Conservation (phyloP, 2,797 vertebrate genomes). For the Hybognathus amarus region DNA sequence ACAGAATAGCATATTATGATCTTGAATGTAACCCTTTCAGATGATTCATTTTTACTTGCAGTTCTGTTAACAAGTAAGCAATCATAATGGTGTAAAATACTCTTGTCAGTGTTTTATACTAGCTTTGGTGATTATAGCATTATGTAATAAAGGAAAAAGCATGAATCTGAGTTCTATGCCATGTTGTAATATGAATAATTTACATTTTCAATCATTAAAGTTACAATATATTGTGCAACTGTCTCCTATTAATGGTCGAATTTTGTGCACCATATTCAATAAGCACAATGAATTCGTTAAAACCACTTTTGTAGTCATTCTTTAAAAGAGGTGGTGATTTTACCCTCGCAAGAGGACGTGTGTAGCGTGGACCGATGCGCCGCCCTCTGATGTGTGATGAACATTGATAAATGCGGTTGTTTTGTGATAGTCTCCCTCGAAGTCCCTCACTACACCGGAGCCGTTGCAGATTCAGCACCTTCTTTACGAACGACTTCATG, state of each 20-base stretch:
- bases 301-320: background rate
- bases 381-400: slow-evolving; percentile 1
- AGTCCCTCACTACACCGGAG: background rate
- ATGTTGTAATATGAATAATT: background rate
- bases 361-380: background rate
- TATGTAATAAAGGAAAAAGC: background rate
- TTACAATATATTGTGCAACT: background rate
- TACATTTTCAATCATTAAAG: background rate
- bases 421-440: background rate
- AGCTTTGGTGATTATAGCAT: background rate
- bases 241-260: background rate
- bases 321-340: background rate
- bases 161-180: background rate
- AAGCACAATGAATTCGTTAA: background rate
- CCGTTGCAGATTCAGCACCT: background rate
- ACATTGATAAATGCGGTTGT: background rate
- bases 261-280: background rate
- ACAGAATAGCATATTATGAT: background rate
- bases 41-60: background rate
- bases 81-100: too few relatives aligned
- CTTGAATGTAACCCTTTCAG: background rate
- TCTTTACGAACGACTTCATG: background rate
- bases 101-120: background rate
- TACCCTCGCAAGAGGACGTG: background rate
- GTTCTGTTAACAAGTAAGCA: background rate